Percentiles rank a stretch among this genome's conserved stretches.
Evolutionary conservation across 2,888 invertebrate species (phyloP).

Genomic region (Eremobia ochroleuca): DNA sequence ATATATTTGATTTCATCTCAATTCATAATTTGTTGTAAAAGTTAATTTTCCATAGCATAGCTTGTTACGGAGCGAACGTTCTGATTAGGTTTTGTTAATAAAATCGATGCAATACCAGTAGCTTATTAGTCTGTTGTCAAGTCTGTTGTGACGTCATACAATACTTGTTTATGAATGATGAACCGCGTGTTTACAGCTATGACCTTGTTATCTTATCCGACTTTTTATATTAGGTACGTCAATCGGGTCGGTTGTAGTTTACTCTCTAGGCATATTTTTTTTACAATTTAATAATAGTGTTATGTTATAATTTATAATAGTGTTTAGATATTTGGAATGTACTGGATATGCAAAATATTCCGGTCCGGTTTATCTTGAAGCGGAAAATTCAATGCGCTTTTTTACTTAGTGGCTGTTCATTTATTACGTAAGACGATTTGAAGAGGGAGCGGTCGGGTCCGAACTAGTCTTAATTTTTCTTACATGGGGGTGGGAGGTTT

Average conservation of each 20-base stretch:
- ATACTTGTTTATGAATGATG: conserved; percentile 48
- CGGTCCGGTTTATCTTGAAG: conserved; percentile 8
- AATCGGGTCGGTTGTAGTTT: conserved; percentile 30
- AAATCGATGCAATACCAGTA: conserved; percentile 39
- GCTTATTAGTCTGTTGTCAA: conserved; percentile 38
- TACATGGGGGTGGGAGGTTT: no score
- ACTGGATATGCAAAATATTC: conserved; percentile 19
- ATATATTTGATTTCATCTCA: not conserved
- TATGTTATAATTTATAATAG: conserved; percentile 4
- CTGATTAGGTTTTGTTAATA: conserved; percentile 23
- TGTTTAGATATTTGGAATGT: not conserved
- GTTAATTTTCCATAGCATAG: conserved; percentile 3
- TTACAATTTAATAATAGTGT: not conserved
- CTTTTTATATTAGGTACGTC: conserved; percentile 55
- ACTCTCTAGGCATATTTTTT: conserved; percentile 7
- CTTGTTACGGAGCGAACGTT: not conserved
- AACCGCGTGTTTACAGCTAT: conserved; percentile 43
- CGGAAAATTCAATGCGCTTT: not conserved
- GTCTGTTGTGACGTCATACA: conserved; percentile 47
- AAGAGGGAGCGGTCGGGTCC: no score
- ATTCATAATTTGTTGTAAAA: not conserved
- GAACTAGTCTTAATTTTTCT: no score
- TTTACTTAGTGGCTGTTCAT: no score
- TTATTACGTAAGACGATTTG: no score
- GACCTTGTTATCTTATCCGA: conserved; percentile 62